phyloP scores from a whole-genome alignment of 2,888 invertebrate genomes.

The Bhutanitis thaidina region DNA sequence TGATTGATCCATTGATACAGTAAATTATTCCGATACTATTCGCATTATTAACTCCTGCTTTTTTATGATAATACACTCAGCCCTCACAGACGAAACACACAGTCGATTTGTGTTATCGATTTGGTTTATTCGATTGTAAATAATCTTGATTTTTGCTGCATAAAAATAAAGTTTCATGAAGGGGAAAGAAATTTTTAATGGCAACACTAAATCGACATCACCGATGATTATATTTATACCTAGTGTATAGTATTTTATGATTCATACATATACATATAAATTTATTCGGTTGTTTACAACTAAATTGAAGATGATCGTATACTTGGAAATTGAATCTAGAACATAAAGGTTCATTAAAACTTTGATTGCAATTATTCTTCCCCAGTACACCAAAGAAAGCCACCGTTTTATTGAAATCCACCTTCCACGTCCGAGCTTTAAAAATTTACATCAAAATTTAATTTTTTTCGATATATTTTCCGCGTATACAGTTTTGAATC shows the following conservation, averaged over 20 bases:
- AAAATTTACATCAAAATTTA: conserved; percentile 29
- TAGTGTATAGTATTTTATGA: background rate
- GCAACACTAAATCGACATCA: background rate
- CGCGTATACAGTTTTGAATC: conserved; percentile 69
- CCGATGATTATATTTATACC: no score
- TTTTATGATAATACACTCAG: no score
- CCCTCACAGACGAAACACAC: no score
- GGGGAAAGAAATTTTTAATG: background rate
- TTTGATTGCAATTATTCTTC: background rate
- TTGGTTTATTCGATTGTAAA: no score
- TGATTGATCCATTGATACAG: no score
- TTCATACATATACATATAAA: background rate
- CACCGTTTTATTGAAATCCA: background rate
- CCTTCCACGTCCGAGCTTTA: conserved; percentile 1
- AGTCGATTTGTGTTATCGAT: no score
- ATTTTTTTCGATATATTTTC: conserved; percentile 28
- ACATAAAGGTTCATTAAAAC: background rate
- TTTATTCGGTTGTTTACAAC: background rate
- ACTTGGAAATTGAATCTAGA: conserved; percentile 12
- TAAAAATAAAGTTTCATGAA: no score
- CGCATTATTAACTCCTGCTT: no score
- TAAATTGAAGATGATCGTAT: conserved; percentile 9
- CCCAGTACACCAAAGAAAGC: background rate
- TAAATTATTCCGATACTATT: no score
- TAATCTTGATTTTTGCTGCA: no score